Base-by-base conservation (phyloP, 1,140 invertebrate species). In the Gryon sp. region DNA sequence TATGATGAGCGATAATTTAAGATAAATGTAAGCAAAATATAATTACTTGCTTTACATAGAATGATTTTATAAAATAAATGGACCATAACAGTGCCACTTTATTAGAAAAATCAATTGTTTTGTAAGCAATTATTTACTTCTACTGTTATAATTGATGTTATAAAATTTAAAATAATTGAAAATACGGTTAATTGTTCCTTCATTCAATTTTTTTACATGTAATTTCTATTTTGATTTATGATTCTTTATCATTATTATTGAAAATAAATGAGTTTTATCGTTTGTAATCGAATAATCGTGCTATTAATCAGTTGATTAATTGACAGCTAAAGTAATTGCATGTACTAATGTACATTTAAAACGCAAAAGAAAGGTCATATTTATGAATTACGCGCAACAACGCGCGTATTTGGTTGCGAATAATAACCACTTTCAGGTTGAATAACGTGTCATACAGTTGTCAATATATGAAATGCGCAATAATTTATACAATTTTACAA, bases 1-100 rank as follows among this genome's bases (percentile, higher is more conserved):
- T 8, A 4, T 15, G 34, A 43, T 50, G 52, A 18, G 57, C 65
- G 73, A 76, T 76, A 76, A 69, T 36, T 15, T 15, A 18, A 16
- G 55, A 68, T 68, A 68, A 76, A 68, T 63, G 53, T 66, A 66
- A 74, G 55, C 48, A 76, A 55, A 55, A n/a, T n/a, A n/a, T n/a
- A n/a, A n/a, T n/a, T n/a, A n/a, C n/a, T n/a, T n/a, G n/a, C n/a
- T n/a, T n/a, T n/a, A n/a, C n/a, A n/a, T n/a, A n/a, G n/a, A n/a
- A n/a, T n/a, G n/a, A n/a, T n/a, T n/a, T n/a, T n/a, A n/a, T n/a
- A n/a, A n/a, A n/a, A n/a, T n/a, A n/a, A n/a, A n/a, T n/a, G n/a
- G n/a, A n/a, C n/a, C n/a, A n/a, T n/a, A n/a, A n/a, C n/a, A n/a
- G n/a, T n/a, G n/a, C n/a, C n/a, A n/a, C n/a, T n/a, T n/a, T n/a